phyloP scores from a whole-genome alignment of 2,797 vertebrate species.

The Enteromius viviparus region DNA sequence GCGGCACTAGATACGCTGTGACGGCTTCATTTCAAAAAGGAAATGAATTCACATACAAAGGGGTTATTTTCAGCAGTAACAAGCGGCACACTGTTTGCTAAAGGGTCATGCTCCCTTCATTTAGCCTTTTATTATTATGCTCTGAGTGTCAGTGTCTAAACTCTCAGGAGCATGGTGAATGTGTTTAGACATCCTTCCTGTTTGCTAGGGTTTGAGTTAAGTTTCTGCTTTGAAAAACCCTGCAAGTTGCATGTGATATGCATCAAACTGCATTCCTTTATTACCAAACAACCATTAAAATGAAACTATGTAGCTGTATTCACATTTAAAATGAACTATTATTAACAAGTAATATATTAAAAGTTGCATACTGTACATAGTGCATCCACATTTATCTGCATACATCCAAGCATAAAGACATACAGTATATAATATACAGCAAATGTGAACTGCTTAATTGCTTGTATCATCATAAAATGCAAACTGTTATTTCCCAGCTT shows the following conservation, averaged over 20 bases:
- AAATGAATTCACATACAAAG: conserved; percentile 9
- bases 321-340: neutral
- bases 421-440: neutral
- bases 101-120: neutral
- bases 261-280: neutral
- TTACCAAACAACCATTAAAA: neutral
- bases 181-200: neutral
- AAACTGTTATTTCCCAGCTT: neutral
- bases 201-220: neutral
- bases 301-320: neutral
- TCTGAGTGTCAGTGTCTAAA: neutral
- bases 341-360: neutral
- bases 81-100: neutral
- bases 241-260: neutral
- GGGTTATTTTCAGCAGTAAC: neutral
- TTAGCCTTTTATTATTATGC: neutral
- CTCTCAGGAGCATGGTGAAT: neutral
- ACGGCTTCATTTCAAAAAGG: conserved; percentile 23
- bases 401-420: too few species aligned
- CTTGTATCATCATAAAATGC: neutral
- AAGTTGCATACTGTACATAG: neutral
- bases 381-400: neutral
- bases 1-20: neutral
- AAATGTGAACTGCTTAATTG: neutral
- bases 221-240: neutral